Evolutionary conservation across 2,888 invertebrate genomes (phyloP).

Genomic region (Saturnia japonica): DNA sequence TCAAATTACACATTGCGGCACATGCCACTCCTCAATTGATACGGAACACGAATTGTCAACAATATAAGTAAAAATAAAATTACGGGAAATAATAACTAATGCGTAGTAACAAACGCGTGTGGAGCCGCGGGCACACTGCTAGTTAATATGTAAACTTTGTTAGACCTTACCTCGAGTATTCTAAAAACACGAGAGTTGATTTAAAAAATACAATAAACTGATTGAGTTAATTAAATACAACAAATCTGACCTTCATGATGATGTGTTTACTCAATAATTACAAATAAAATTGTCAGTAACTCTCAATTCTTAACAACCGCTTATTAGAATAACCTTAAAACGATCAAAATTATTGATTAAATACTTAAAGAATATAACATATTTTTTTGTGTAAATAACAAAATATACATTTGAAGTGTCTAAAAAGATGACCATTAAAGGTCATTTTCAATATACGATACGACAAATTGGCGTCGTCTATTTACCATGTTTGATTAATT

Average conservation of each 20-base stretch:
- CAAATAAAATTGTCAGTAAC: slow-evolving; percentile 3
- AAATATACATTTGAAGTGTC: slow-evolving; percentile 6
- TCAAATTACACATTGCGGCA: too few relatives aligned
- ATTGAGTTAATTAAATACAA: not conserved
- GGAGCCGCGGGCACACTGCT: too few relatives aligned
- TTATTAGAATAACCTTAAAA: slow-evolving; percentile 16
- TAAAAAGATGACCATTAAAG: not conserved
- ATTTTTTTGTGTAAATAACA: slow-evolving; percentile 13
- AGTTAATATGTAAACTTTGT: too few relatives aligned
- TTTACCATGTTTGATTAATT: not conserved
- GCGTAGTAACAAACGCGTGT: too few relatives aligned
- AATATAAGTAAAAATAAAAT: too few relatives aligned
- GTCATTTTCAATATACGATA: not conserved
- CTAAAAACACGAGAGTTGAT: not conserved
- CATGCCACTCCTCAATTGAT: too few relatives aligned
- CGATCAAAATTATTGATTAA: slow-evolving; percentile 18
- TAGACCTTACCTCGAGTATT: too few relatives aligned
- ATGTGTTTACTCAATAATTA: too few relatives aligned
- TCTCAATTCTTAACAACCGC: slow-evolving; percentile 9
- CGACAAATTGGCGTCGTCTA: not conserved
- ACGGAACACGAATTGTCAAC: too few relatives aligned
- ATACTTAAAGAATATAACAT: slow-evolving; percentile 11
- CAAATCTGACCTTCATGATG: slow-evolving; percentile 1
- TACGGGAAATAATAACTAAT: too few relatives aligned
- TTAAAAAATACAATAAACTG: not conserved